Conservation (phyloP, 2,113 vertebrate genomes). For the Petrocephalus microphthalmus region DNA sequence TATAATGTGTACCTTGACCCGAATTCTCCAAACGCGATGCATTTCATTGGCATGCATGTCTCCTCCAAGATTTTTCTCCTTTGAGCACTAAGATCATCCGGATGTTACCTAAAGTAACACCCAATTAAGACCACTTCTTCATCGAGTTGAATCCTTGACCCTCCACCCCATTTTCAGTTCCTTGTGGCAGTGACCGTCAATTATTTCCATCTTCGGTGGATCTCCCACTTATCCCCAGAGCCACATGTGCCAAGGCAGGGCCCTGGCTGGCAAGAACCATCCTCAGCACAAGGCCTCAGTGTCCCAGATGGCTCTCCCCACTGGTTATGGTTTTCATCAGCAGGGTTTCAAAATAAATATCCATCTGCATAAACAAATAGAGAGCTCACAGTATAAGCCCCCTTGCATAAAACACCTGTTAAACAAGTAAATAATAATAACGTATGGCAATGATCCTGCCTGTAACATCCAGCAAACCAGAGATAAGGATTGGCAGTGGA, state of each 20-base stretch:
- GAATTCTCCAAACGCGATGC: background rate
- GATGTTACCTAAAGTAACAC: background rate
- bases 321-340: background rate
- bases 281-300: background rate
- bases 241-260: background rate
- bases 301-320: background rate
- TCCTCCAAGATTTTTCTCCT: background rate
- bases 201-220: background rate
- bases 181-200: background rate
- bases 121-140: background rate
- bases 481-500: background rate
- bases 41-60: background rate
- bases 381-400: conserved; percentile 13
- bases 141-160: background rate
- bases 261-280: background rate
- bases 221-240: background rate
- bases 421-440: conserved; percentile 2
- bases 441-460: background rate
- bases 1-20: background rate
- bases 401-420: conserved; percentile 22
- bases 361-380: background rate
- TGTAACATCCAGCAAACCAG: background rate
- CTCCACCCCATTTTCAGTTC: background rate
- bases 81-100: background rate
- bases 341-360: background rate